Evolutionary conservation across 1,140 invertebrate species (phyloP).

Genomic region (Pteromalus puparum): DNA sequence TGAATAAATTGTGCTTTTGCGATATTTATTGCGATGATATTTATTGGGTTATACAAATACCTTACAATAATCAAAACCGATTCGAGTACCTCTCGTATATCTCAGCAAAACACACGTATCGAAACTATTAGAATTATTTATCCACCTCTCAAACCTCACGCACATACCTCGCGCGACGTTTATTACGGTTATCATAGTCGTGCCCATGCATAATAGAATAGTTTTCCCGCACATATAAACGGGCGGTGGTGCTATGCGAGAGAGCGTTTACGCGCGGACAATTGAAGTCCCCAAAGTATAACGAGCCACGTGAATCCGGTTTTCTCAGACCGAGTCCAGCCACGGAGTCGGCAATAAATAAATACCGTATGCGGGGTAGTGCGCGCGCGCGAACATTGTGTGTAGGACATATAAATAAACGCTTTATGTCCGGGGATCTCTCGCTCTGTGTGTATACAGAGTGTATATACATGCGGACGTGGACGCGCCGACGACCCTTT

Average conservation of each 20-base stretch:
- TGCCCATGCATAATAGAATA: slow-evolving; percentile 35
- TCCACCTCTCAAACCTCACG: background rate
- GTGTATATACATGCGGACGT: slow-evolving; percentile 14
- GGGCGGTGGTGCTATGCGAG: background rate
- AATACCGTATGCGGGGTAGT: slow-evolving; percentile 37
- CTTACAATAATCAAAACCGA: background rate
- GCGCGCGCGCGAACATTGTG: slow-evolving; percentile 55
- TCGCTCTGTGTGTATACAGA: background rate
- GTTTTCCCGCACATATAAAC: slow-evolving; percentile 33
- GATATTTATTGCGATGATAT: no score
- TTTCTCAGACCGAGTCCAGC: background rate
- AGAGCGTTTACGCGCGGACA: slow-evolving; percentile 22
- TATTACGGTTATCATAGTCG: slow-evolving; percentile 37
- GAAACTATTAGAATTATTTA: slow-evolving; percentile 33
- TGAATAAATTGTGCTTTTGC: no score
- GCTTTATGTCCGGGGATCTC: slow-evolving; percentile 56
- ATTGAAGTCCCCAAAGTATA: slow-evolving; percentile 21
- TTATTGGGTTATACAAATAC: no score
- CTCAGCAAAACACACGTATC: no score
- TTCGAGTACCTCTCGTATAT: no score
- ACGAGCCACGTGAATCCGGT: background rate
- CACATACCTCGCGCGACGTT: slow-evolving; percentile 11
- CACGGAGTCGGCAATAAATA: slow-evolving; percentile 42
- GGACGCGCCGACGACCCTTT: slow-evolving; percentile 28
- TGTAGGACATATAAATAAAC: slow-evolving; percentile 65